Conservation (phyloP, 2,888 invertebrate species). For the Melikaiella ostensackeni region DNA sequence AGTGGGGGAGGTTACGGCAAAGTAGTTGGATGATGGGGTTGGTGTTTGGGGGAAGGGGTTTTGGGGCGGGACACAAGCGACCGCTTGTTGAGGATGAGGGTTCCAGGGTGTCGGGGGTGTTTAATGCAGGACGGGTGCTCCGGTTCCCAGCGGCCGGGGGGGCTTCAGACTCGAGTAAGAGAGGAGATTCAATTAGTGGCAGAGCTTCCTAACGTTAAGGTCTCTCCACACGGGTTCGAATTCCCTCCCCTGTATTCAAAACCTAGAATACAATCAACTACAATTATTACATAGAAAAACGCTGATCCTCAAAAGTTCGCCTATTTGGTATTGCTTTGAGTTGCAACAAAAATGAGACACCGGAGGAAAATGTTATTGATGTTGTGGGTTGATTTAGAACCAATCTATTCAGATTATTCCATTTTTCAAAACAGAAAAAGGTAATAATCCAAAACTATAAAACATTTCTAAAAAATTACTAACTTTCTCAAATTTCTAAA, state of each 20-base stretch:
- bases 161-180: constrained; percentile 75
- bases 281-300: too few relatives aligned
- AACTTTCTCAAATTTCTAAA: too few relatives aligned
- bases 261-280: constrained; percentile 4
- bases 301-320: too few relatives aligned
- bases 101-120: constrained; percentile 74
- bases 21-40: constrained; percentile 45
- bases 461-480: too few relatives aligned
- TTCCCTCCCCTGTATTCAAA: neutral
- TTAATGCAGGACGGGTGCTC: constrained; percentile 76
- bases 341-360: too few relatives aligned
- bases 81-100: constrained; percentile 70
- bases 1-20: constrained; percentile 22
- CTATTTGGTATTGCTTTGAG: too few relatives aligned
- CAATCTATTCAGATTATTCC: too few relatives aligned
- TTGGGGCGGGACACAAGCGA: constrained; percentile 60
- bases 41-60: constrained; percentile 50
- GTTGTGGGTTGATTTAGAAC: too few relatives aligned
- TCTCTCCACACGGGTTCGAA: constrained; percentile 70
- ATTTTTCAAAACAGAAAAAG: too few relatives aligned
- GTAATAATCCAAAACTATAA: too few relatives aligned
- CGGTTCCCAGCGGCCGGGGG: constrained; percentile 76
- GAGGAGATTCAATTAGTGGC: constrained; percentile 77
- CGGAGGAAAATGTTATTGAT: too few relatives aligned
- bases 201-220: constrained; percentile 76